Conservation (phyloP, 2,888 invertebrate genomes). For the Cosmia pyralina region DNA sequence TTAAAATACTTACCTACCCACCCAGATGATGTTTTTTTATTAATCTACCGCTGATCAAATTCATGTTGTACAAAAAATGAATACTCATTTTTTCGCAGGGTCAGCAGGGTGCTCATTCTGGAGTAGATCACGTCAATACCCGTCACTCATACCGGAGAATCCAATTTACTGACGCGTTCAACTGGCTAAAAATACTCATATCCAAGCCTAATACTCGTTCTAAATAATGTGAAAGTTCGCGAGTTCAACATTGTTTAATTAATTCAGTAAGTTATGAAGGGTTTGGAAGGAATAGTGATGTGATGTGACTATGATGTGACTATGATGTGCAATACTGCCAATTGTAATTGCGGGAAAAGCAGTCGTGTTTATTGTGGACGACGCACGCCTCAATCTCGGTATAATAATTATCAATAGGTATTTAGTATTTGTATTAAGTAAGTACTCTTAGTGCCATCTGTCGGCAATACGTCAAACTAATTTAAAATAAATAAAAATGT, state of each 20-base stretch:
- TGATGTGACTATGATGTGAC: no score
- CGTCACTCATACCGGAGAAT: slow-evolving; percentile 43
- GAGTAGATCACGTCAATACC: slow-evolving; percentile 31
- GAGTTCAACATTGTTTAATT: background rate
- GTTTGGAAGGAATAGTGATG: background rate
- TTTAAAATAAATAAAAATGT: no score
- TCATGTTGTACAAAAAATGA: slow-evolving; percentile 18
- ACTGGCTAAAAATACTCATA: slow-evolving; percentile 36
- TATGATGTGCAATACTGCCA: background rate
- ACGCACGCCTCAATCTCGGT: no score
- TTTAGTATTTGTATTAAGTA: no score
- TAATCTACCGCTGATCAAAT: background rate
- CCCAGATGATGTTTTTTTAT: background rate
- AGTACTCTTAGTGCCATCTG: no score
- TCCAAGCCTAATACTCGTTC: slow-evolving; percentile 11
- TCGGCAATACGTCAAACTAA: no score
- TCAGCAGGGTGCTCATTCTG: slow-evolving; percentile 2
- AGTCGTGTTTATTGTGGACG: no score
- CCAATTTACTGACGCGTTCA: slow-evolving; percentile 49
- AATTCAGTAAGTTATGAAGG: background rate
- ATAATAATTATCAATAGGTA: no score
- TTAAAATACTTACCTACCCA: slow-evolving; percentile 1
- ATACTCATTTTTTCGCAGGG: slow-evolving; percentile 17
- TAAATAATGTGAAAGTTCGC: slow-evolving; percentile 9
- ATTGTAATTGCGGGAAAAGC: background rate